These are phyloP conservation scores for Prunella fulvescens DNA, from an alignment of 2,113 vertebrate genomes.

Conservation along the genomic window DNA sequence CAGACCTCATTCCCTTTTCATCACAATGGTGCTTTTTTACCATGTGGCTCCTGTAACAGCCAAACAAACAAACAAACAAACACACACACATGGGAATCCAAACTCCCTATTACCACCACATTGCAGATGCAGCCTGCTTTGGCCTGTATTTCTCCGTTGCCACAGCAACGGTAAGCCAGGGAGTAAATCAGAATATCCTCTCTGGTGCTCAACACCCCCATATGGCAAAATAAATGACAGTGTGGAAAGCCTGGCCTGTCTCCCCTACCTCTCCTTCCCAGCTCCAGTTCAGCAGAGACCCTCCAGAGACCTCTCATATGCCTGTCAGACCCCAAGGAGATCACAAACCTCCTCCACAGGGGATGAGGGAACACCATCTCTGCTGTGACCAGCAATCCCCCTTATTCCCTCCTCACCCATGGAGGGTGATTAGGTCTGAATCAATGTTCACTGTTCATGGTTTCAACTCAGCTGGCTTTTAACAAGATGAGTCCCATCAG, in stretches of 20 bases:
- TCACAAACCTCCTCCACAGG: neutral
- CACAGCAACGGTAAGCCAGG: slow-evolving; percentile 59
- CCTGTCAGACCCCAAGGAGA: neutral
- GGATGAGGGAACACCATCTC: neutral
- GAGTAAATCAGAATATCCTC: slow-evolving; percentile 58
- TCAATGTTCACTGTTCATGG: neutral
- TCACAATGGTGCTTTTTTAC: neutral
- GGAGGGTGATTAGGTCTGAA: neutral
- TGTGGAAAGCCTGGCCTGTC: neutral
- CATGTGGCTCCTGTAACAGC: slow-evolving; percentile 37
- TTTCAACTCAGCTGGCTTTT: slow-evolving; percentile 8
- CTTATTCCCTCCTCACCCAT: neutral
- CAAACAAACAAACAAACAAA: slow-evolving; percentile 65
- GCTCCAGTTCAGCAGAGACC: neutral
- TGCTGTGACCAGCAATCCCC: neutral
- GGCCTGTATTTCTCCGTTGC: slow-evolving; percentile 71
- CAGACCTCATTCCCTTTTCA: neutral
- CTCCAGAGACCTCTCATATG: neutral
- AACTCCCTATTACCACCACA: slow-evolving; percentile 63
- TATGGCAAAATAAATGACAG: slow-evolving; percentile 33
- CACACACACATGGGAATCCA: slow-evolving; percentile 55
- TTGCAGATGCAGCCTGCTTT: slow-evolving; percentile 67
- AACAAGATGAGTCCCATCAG: slow-evolving; percentile 2
- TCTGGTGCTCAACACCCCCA: neutral
- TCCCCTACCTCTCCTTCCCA: neutral